phyloP scores from a whole-genome alignment of 1,140 invertebrate species.

The Pogonognathellus flavescens region DNA sequence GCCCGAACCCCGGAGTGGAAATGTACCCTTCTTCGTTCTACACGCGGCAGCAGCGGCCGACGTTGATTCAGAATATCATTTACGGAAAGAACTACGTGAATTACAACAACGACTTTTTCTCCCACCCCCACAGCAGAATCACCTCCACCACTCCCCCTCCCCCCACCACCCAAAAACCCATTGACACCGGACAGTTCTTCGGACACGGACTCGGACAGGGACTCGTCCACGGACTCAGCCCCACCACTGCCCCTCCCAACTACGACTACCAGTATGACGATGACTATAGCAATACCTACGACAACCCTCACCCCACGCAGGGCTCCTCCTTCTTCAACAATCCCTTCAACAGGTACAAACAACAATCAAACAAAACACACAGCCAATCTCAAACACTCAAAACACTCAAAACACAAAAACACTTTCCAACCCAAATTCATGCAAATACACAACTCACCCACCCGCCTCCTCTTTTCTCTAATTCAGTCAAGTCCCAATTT shows the following conservation, averaged over 20 bases:
- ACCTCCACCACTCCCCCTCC: neutral
- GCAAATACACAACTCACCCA: no score
- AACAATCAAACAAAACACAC: neutral
- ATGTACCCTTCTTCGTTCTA: constrained; percentile 55
- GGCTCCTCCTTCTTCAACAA: neutral
- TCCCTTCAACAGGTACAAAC: constrained; percentile 7
- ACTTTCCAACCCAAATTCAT: no score
- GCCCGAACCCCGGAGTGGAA: constrained; percentile 32
- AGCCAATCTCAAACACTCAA: neutral
- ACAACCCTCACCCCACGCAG: neutral
- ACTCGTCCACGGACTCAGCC: neutral
- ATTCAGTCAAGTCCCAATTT: no score
- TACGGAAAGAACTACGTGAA: constrained; percentile 30
- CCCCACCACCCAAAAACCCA: neutral
- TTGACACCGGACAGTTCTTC: constrained; percentile 20
- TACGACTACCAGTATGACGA: constrained; percentile 17
- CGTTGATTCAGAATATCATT: constrained; percentile 19
- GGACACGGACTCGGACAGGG: neutral
- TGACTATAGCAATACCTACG: neutral
- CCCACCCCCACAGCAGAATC: neutral
- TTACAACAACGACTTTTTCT: neutral
- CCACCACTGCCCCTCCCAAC: neutral
- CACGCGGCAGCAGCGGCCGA: neutral
- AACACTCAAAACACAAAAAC: neutral
- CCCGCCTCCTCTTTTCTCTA: no score